These are phyloP conservation scores for Phenganax subtilis DNA, from an alignment of 92 coral and sea anemone genomes.

Conservation along the genomic window DNA sequence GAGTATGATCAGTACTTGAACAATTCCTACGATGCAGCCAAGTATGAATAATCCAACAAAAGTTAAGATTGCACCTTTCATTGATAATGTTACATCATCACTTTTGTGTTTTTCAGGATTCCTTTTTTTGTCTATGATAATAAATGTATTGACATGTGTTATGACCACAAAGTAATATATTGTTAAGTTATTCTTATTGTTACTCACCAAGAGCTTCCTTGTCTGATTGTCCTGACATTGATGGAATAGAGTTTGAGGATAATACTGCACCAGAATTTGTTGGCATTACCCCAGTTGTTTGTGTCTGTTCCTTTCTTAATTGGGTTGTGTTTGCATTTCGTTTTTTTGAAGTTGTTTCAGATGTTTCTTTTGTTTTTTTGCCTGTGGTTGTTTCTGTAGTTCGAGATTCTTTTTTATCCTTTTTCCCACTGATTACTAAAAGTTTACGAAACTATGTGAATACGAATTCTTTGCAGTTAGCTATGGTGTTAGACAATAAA, in stretches of 20 bases:
- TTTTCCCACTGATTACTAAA: not conserved
- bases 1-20: conserved; percentile 21
- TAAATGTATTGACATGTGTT: not conserved
- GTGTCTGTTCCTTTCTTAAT: not conserved
- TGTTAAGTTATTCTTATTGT: not conserved
- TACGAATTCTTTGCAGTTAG: not conserved
- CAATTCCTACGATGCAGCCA: conserved; percentile 28
- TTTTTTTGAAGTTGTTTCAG: not conserved
- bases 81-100: conserved; percentile 26
- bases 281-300: not conserved
- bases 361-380: not conserved
- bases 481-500: not conserved
- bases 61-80: conserved; percentile 29
- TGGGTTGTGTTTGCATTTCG: conserved; percentile 2
- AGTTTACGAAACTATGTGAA: not conserved
- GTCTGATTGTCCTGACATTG: not conserved
- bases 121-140: not conserved
- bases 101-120: not conserved
- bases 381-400: not conserved
- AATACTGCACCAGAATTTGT: not conserved
- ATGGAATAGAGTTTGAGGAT: no score
- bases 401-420: not conserved
- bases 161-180: not conserved
- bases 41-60: conserved; percentile 33
- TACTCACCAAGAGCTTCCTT: conserved; percentile 15